phyloP scores from a whole-genome alignment of 2,797 vertebrate genomes.

The Lophura swinhoii region DNA sequence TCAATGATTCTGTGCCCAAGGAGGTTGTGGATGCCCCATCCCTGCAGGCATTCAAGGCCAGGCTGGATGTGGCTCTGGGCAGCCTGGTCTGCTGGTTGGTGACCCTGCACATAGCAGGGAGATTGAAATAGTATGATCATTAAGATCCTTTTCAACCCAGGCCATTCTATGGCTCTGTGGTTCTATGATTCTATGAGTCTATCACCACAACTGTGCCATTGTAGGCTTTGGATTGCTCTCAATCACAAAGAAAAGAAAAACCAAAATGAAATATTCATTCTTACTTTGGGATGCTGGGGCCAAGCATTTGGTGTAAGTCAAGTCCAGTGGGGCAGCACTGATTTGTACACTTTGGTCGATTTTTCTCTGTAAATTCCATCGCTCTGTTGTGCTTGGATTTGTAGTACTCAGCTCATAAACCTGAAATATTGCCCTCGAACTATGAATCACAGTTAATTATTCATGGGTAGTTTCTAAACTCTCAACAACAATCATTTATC shows the following conservation, averaged over 20 bases:
- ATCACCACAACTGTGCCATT: background rate
- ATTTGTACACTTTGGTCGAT: background rate
- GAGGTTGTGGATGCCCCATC: too few relatives aligned
- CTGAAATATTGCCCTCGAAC: background rate
- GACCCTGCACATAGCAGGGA: too few relatives aligned
- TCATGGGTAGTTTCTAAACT: background rate
- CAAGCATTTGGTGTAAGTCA: background rate
- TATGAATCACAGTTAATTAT: background rate
- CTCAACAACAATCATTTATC: background rate
- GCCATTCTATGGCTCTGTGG: too few relatives aligned
- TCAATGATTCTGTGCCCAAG: too few relatives aligned
- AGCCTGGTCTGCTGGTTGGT: too few relatives aligned
- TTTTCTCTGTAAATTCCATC: background rate
- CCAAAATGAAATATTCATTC: background rate
- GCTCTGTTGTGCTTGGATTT: background rate
- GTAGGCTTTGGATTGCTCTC: background rate
- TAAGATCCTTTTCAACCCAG: too few relatives aligned
- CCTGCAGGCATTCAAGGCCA: too few relatives aligned
- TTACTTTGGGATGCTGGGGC: background rate
- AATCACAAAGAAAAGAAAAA: background rate
- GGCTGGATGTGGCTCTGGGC: too few relatives aligned
- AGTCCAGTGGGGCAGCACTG: background rate
- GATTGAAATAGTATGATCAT: too few relatives aligned
- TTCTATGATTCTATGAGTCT: background rate
- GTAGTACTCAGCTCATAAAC: background rate